Evolutionary conservation across 2,113 vertebrate species (phyloP), one percentile per base, ranked within the genome.

Genomic region (Phoxinus phoxinus): DNA sequence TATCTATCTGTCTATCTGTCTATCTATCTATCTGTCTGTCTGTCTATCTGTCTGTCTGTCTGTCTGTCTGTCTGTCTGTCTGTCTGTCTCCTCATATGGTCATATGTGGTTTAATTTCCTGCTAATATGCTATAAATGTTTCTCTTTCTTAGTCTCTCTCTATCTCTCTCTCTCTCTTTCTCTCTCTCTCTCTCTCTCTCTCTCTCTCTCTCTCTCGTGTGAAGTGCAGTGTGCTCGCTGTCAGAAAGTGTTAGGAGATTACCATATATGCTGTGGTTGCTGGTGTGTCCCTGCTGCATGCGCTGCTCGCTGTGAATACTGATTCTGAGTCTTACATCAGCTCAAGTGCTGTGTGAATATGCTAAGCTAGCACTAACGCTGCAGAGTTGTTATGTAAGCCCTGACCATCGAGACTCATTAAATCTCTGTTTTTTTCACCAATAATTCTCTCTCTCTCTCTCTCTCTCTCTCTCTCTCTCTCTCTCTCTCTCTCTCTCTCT

Each of bases 361-460:
- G 48, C 67, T 35, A 81, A 41, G 65, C 48, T 25, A 32, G 79
- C 61, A 32, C 61, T 69, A 46, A 27, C 21, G 13, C 65, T 9
- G 65, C 81, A 72, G 81, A 84, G 89, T 30, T 8, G 88, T 94
- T 94, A 93, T 84, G 53, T 94, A 94, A 93, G 90, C 89, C 69
- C 86, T 88, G 72, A 92, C 92, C 88, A 91, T 82, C 81, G 3
- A 25, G 32, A 56, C 61, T 56, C 84, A 71, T 79, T 71, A 56
- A 13, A 77, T 32, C 58, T 35, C 74, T 51, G 32, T 77, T 41
- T 77, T 67, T 85, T 13, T 44, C 48, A 63, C 10, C 19, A 30
- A 51, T 23, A 1, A 17, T 75, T 15, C 10, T 23, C 17, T 41
- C 17, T 41, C 44, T 23, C 27, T 44, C 17, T 41, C 27, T 37